Conservation (phyloP, 2,113 vertebrate species). For the Danionella cerebrum region DNA sequence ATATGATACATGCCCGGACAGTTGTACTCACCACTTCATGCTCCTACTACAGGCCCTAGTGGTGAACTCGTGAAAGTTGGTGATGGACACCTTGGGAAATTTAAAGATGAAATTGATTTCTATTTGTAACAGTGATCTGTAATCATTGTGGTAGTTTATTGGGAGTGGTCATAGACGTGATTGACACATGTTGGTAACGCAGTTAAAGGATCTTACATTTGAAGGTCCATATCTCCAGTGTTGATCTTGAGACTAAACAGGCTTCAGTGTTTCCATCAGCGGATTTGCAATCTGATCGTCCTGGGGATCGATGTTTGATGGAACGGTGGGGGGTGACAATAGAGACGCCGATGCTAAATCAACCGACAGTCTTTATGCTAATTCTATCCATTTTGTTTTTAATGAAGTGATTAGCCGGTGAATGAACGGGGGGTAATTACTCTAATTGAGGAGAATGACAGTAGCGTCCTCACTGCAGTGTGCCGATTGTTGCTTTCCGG, state of each 20-base stretch:
- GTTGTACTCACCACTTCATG: no score
- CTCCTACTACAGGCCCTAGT: no score
- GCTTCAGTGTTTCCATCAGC: neutral
- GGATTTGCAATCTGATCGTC: neutral
- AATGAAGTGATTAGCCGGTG: constrained; percentile 71
- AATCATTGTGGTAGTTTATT: no score
- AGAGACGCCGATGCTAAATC: constrained; percentile 58
- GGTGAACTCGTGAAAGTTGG: no score
- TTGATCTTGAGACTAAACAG: constrained; percentile 14
- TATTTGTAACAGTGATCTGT: no score
- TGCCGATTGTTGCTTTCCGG: constrained; percentile 38
- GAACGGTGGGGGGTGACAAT: constrained; percentile 42
- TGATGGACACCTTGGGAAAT: no score
- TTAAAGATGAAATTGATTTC: no score
- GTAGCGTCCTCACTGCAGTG: constrained; percentile 52
- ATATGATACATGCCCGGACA: no score
- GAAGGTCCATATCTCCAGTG: no score
- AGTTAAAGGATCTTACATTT: no score
- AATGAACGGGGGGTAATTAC: constrained; percentile 68
- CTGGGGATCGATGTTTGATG: constrained; percentile 20
- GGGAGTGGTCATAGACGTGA: no score
- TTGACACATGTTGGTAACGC: no score
- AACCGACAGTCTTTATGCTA: constrained; percentile 61
- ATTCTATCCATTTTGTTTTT: constrained; percentile 72
- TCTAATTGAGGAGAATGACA: constrained; percentile 66